These are phyloP conservation scores for Rhingia rostrata DNA, from an alignment of 2,888 invertebrate genomes.

Conservation along the genomic window DNA sequence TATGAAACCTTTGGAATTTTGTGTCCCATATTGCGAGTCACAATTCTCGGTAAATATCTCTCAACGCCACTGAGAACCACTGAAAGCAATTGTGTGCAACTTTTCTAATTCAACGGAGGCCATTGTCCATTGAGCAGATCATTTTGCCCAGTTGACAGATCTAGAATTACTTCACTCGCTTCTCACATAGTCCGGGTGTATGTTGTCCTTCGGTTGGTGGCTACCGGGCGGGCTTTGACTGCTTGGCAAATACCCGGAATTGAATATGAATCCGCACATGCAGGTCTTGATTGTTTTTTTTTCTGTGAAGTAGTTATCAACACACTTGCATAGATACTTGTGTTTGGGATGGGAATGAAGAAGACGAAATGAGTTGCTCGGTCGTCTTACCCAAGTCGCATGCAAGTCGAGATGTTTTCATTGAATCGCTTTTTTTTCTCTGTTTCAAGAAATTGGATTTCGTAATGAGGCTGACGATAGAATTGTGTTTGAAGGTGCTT, in stretches of 20 bases:
- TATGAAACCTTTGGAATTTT: slow-evolving; percentile 48
- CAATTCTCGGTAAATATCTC: slow-evolving; percentile 51
- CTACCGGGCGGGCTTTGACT: slow-evolving; percentile 70
- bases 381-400: slow-evolving; percentile 36
- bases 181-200: slow-evolving; percentile 41
- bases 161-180: slow-evolving; percentile 63
- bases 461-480: slow-evolving; percentile 18
- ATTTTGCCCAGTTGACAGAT: slow-evolving; percentile 51
- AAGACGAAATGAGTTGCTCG: not conserved
- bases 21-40: slow-evolving; percentile 37
- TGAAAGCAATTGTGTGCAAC: slow-evolving; percentile 15
- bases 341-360: slow-evolving; percentile 24
- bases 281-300: slow-evolving; percentile 34
- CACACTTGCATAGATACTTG: slow-evolving; percentile 44
- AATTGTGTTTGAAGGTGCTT: slow-evolving; percentile 20
- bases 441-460: slow-evolving; percentile 57
- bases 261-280: slow-evolving; percentile 69
- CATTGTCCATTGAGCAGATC: slow-evolving; percentile 61
- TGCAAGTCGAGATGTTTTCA: slow-evolving; percentile 54
- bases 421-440: slow-evolving; percentile 34
- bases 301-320: slow-evolving; percentile 24
- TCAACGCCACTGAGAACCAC: slow-evolving; percentile 1
- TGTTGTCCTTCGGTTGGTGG: slow-evolving; percentile 17
- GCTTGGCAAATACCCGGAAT: slow-evolving; percentile 68
- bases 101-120: slow-evolving; percentile 56